Evolutionary conservation across 2,797 vertebrate species (phyloP).

Genomic region (Pogonophryne albipinna): DNA sequence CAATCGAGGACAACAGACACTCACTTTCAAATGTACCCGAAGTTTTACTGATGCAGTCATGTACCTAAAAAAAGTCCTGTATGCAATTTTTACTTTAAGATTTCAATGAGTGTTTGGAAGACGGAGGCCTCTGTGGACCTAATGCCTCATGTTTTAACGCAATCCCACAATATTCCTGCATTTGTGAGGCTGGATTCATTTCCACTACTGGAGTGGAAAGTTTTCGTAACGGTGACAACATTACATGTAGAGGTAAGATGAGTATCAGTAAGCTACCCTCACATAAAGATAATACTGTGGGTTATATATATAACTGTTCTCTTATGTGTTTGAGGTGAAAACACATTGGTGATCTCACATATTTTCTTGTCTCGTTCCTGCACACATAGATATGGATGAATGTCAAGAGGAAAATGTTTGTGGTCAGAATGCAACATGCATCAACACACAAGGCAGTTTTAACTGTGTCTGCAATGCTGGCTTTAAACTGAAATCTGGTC

Average conservation of each 20-base stretch:
- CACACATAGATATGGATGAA: slow-evolving; percentile 67
- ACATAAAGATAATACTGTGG: neutral
- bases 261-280: neutral
- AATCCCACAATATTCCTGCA: slow-evolving; percentile 43
- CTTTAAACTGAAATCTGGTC: slow-evolving; percentile 59
- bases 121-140: slow-evolving; percentile 44
- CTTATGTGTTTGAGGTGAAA: neutral
- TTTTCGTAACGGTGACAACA: neutral
- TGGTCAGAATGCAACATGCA: slow-evolving; percentile 51
- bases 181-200: slow-evolving; percentile 60
- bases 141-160: slow-evolving; percentile 18
- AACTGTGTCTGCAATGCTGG: slow-evolving; percentile 66
- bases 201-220: neutral
- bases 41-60: neutral
- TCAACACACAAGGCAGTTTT: slow-evolving; percentile 64
- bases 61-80: neutral
- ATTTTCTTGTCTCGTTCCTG: neutral
- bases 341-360: neutral
- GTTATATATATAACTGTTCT: neutral
- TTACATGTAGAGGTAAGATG: slow-evolving; percentile 65
- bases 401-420: slow-evolving; percentile 47
- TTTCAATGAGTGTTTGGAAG: slow-evolving; percentile 45
- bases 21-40: neutral
- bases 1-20: fast-evolving
- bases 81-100: slow-evolving; percentile 60